Evolutionary conservation across 2,113 vertebrate genomes (phyloP).

Genomic region (Thalassoma bifasciatum): DNA sequence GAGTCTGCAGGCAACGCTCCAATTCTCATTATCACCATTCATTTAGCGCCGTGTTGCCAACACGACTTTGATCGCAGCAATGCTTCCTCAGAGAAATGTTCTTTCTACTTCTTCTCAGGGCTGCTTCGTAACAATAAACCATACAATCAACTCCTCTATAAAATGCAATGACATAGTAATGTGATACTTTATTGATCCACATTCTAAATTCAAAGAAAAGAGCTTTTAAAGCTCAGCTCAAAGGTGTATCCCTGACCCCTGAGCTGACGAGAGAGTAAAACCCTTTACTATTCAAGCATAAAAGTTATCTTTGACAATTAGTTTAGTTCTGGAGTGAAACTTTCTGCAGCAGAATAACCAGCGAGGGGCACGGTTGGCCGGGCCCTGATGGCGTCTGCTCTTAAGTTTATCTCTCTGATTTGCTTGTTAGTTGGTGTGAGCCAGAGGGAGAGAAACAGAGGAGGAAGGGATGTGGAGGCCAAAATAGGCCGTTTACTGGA

Average conservation of each 20-base stretch:
- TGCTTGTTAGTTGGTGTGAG: slow-evolving; percentile 71
- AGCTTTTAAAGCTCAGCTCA: slow-evolving; percentile 16
- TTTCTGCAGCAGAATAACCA: slow-evolving; percentile 38
- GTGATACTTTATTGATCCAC: slow-evolving; percentile 31
- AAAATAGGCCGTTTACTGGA: slow-evolving; percentile 47
- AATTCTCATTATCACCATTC: slow-evolving; percentile 55
- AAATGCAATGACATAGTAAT: slow-evolving; percentile 33
- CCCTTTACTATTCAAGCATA: slow-evolving; percentile 45
- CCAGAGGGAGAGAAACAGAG: slow-evolving; percentile 29
- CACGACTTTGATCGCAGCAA: slow-evolving; percentile 40
- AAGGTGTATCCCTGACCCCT: slow-evolving; percentile 13
- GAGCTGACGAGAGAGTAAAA: slow-evolving; percentile 31
- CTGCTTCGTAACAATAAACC: slow-evolving; percentile 33
- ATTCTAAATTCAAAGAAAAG: slow-evolving; percentile 32
- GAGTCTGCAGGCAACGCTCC: slow-evolving; percentile 36
- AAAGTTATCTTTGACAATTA: slow-evolving; percentile 65
- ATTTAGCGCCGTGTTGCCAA: slow-evolving; percentile 38
- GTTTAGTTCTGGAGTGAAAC: slow-evolving; percentile 44
- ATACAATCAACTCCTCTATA: slow-evolving; percentile 16
- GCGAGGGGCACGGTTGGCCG: slow-evolving; percentile 44
- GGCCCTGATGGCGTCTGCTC: slow-evolving; percentile 34
- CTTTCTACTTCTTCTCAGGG: slow-evolving; percentile 9
- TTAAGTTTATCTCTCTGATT: slow-evolving; percentile 43
- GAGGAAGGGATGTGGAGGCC: slow-evolving; percentile 26
- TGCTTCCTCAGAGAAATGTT: slow-evolving; percentile 23